A percentile compares a stretch with the other conserved stretches of the same genome.
Conservation (phyloP, 2,113 vertebrate species). For the Psephotus haematonotus region DNA sequence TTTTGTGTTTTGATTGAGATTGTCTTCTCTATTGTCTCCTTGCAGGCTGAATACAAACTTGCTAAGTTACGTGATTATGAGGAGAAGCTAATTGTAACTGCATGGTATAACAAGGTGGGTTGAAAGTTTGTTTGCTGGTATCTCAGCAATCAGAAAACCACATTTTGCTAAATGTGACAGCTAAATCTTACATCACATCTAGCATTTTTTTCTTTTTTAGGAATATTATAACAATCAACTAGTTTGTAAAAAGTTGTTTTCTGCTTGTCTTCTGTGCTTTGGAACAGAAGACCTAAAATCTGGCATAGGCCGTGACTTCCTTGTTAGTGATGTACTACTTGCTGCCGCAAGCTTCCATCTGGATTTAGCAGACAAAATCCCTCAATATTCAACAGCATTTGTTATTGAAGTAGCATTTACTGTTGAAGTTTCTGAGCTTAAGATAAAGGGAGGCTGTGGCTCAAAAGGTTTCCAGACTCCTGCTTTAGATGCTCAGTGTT, state of each 20-base stretch:
- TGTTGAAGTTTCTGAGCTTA: background rate
- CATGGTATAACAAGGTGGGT: slow-evolving; percentile 97
- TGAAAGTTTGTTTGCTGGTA: background rate
- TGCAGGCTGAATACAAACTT: slow-evolving; percentile 89
- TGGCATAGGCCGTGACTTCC: background rate
- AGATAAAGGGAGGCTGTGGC: background rate
- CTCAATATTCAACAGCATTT: background rate
- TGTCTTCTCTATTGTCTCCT: background rate
- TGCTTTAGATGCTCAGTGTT: background rate
- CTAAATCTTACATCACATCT: background rate
- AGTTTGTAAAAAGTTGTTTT: background rate
- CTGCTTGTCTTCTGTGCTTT: background rate
- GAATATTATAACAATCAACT: background rate
- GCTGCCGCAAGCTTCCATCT: background rate
- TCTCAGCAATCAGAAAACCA: background rate
- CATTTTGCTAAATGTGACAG: background rate
- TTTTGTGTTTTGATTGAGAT: background rate
- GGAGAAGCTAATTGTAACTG: slow-evolving; percentile 95
- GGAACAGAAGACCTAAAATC: background rate
- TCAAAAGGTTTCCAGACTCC: background rate
- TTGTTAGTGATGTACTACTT: background rate
- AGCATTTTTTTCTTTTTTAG: background rate
- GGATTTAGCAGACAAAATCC: background rate
- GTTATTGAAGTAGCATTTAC: background rate
- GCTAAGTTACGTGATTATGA: slow-evolving; percentile 91